phyloP scores from a whole-genome alignment of 2,113 vertebrate species.

The Neomonachus schauinslandi region DNA sequence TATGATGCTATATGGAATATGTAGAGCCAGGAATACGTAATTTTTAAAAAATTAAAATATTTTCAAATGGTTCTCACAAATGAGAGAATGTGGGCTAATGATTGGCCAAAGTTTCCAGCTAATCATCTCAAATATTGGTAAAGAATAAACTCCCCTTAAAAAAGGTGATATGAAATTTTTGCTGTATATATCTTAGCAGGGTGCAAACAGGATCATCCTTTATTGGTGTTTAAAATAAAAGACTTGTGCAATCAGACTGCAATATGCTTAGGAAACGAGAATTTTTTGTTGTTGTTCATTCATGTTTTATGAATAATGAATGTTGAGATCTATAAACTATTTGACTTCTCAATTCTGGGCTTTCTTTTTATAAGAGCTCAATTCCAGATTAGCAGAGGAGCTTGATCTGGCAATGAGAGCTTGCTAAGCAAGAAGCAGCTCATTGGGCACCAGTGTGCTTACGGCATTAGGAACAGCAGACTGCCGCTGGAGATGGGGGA shows the following conservation, averaged over 20 bases:
- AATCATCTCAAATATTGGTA: not conserved
- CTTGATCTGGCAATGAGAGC: not conserved
- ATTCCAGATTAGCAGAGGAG: not conserved
- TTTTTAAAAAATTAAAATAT: not conserved
- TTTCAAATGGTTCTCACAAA: not conserved
- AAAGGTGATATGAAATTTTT: not conserved
- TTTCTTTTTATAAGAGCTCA: not conserved
- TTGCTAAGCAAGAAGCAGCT: not conserved
- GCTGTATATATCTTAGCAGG: not conserved
- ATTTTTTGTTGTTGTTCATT: constrained; percentile 23
- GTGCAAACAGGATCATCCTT: not conserved
- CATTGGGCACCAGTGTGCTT: not conserved
- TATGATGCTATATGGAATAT: not conserved
- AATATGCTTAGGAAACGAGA: not conserved
- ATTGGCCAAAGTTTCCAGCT: not conserved
- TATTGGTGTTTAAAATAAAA: not conserved
- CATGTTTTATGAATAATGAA: constrained; percentile 9
- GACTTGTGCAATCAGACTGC: not conserved
- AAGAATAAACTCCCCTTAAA: not conserved
- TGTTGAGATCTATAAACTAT: not conserved
- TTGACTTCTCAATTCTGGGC: not conserved
- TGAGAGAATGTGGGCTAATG: not conserved
- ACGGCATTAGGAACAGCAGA: not conserved
- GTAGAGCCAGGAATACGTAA: not conserved
- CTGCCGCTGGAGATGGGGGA: not conserved